Percentiles rank a stretch among this genome's conserved stretches.
Conservation (phyloP, 2,888 invertebrate species). For the Ctena decussata region DNA sequence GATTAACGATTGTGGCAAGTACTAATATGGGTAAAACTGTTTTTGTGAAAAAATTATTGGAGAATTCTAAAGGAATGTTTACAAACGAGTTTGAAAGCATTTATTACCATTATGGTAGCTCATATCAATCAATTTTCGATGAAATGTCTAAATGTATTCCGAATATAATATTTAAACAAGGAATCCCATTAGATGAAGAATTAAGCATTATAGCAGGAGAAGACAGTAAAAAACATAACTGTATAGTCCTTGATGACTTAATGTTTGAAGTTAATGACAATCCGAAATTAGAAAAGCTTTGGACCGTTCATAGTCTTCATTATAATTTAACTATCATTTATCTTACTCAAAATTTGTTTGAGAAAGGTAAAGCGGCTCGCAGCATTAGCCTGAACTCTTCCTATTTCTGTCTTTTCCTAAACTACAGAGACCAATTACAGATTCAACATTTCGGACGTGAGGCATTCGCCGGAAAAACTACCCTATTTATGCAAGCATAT, state of each 20-base stretch:
- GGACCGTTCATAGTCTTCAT: conserved; percentile 25
- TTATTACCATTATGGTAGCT: conserved; percentile 17
- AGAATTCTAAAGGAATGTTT: conserved; percentile 9
- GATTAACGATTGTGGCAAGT: neutral
- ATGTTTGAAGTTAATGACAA: neutral
- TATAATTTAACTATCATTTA: conserved; percentile 30
- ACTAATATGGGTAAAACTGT: conserved; percentile 6
- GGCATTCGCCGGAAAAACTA: neutral
- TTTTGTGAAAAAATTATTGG: conserved; percentile 3
- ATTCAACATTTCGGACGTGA: neutral
- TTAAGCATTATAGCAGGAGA: neutral
- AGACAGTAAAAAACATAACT: neutral
- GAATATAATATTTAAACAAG: conserved; percentile 17
- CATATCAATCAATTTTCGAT: conserved; percentile 14
- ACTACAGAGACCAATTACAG: neutral
- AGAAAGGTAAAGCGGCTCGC: conserved; percentile 14
- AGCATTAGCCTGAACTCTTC: neutral
- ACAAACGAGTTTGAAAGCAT: neutral
- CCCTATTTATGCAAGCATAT: neutral
- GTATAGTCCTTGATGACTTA: conserved; percentile 17
- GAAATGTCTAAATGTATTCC: conserved; percentile 11
- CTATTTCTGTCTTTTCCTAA: neutral
- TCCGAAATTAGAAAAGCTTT: conserved; percentile 20
- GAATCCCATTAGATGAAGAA: neutral
- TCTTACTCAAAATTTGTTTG: conserved; percentile 27